Conservation (phyloP, 2,888 invertebrate species). For the Erynnis tages region DNA sequence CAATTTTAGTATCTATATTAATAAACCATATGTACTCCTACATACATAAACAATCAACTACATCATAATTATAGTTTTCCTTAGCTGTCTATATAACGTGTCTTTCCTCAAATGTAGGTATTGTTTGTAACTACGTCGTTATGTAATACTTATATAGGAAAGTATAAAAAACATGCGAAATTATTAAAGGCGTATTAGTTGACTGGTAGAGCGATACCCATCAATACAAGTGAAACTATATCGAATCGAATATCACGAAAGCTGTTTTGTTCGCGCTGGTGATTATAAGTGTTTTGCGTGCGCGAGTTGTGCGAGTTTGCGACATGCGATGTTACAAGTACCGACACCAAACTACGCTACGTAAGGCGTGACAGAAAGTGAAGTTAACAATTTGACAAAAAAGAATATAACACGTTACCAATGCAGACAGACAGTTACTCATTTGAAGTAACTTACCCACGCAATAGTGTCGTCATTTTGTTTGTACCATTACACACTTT, state of each 20-base stretch:
- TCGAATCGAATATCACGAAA: slow-evolving; percentile 70
- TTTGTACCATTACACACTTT: too few relatives aligned
- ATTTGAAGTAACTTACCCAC: background rate
- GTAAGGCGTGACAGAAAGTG: slow-evolving; percentile 39
- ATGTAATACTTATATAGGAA: background rate
- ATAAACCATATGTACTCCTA: too few relatives aligned
- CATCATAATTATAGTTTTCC: too few relatives aligned
- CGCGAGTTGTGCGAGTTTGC: slow-evolving; percentile 51
- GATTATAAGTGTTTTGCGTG: slow-evolving; percentile 60
- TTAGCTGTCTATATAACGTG: too few relatives aligned
- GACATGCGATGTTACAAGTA: slow-evolving; percentile 57
- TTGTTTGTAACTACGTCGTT: too few relatives aligned
- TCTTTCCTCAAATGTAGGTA: too few relatives aligned
- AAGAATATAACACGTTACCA: slow-evolving; percentile 11
- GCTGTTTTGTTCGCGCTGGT: slow-evolving; percentile 60
- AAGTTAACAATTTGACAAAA: slow-evolving; percentile 35
- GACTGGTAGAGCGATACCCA: slow-evolving; percentile 26
- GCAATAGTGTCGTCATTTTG: background rate
- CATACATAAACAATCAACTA: too few relatives aligned
- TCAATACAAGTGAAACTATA: slow-evolving; percentile 72
- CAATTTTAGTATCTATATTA: too few relatives aligned
- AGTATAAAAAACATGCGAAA: background rate
- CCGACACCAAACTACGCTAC: slow-evolving; percentile 29
- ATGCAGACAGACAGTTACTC: background rate
- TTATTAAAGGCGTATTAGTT: background rate